A percentile compares a stretch with the other conserved stretches of the same genome.
phyloP scores from a whole-genome alignment of 2,797 vertebrate species.

The Stomatorhinus walkeri region DNA sequence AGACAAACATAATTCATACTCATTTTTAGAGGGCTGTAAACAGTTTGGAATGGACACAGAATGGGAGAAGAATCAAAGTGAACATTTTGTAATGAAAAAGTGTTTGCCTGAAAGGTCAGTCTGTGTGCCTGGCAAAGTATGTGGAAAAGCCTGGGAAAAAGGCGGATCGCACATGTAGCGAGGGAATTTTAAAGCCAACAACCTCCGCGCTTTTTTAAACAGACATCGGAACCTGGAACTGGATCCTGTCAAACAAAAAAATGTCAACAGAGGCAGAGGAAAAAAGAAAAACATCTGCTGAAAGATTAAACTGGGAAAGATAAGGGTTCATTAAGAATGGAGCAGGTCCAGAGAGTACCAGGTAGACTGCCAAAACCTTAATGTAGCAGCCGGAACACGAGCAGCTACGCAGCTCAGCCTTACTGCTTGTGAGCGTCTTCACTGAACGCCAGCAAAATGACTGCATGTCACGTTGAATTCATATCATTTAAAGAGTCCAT shows the following conservation, averaged over 20 bases:
- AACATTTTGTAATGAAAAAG: conserved; percentile 83
- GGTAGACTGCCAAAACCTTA: conserved; percentile 36
- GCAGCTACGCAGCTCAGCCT: not conserved
- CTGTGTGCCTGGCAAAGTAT: conserved; percentile 77
- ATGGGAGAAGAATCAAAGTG: conserved; percentile 84
- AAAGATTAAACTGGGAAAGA: conserved; percentile 68
- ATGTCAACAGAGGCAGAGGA: conserved; percentile 56
- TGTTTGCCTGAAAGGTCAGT: conserved; percentile 83
- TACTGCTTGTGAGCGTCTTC: not conserved
- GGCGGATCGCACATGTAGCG: conserved; percentile 75
- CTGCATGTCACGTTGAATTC: not conserved
- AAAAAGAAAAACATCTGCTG: conserved; percentile 79
- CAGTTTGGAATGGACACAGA: conserved; percentile 82
- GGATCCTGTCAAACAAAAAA: conserved; percentile 79
- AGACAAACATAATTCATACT: conserved; percentile 87
- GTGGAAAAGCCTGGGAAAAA: conserved; percentile 82
- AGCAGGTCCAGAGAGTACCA: conserved; percentile 66
- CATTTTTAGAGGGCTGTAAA: conserved; percentile 82
- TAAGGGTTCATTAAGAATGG: conserved; percentile 69
- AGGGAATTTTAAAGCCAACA: conserved; percentile 76
- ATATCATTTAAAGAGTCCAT: not conserved
- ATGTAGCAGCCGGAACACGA: not conserved
- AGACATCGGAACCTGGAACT: conserved; percentile 82
- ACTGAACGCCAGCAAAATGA: not conserved
- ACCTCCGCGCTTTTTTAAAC: conserved; percentile 81